Percentiles rank a stretch among this genome's conserved stretches.
Conservation (phyloP, 2,888 invertebrate species). For the Acholoe squamosa region DNA sequence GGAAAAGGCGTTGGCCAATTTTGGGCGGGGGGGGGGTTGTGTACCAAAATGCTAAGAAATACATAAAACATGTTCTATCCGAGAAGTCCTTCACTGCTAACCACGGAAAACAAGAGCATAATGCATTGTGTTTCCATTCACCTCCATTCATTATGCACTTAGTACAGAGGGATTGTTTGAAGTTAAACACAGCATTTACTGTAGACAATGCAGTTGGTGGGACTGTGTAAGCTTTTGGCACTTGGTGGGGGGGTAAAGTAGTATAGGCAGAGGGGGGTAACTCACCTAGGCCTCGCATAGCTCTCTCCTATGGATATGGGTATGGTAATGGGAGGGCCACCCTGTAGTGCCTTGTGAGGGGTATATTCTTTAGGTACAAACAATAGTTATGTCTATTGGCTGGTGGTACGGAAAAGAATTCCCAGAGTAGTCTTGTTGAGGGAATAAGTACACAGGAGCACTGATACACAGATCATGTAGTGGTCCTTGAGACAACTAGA, state of each 20-base stretch:
- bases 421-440: not conserved
- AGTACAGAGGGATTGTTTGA: not conserved
- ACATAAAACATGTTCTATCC: too few species aligned
- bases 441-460: not conserved
- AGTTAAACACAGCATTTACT: not conserved
- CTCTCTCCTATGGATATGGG: not conserved
- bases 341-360: not conserved
- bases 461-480: not conserved
- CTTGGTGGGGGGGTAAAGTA: not conserved
- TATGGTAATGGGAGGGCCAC: not conserved
- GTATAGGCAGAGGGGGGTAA: not conserved
- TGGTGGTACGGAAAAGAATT: not conserved
- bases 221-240: not conserved
- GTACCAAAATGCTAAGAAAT: too few species aligned
- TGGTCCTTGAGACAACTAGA: constrained; percentile 16
- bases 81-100: too few species aligned
- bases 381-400: not conserved
- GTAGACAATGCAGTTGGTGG: too few species aligned
- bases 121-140: too few species aligned
- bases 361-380: not conserved
- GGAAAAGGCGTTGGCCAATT: too few species aligned
- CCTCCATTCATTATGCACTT: not conserved
- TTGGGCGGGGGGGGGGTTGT: too few species aligned
- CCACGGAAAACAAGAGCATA: too few species aligned
- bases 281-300: not conserved